Percentiles rank a stretch among this genome's conserved stretches.
Evolutionary conservation across 1,140 invertebrate genomes (phyloP).

Genomic region (Leptinotarsa undecemlineata): DNA sequence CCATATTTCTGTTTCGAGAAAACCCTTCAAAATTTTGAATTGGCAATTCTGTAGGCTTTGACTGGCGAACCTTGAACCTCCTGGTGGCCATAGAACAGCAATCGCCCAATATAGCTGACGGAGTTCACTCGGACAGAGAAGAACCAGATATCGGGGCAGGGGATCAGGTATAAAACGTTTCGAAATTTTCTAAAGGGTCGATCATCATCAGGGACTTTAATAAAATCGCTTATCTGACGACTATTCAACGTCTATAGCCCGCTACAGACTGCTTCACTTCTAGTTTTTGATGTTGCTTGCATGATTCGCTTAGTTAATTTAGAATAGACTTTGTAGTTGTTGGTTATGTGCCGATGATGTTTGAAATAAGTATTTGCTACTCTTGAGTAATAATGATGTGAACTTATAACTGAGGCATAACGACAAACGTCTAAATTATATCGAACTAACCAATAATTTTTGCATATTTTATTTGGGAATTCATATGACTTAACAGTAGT

Average conservation of each 20-base stretch:
- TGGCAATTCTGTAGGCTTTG: conserved; percentile 78
- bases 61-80: conserved; percentile 98
- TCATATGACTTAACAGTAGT: no score
- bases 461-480: no score
- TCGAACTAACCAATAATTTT: not conserved
- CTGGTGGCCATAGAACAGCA: conserved; percentile 97
- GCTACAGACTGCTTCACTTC: no score
- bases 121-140: conserved; percentile 87
- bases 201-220: not conserved
- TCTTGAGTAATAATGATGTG: conserved; percentile 18
- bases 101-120: conserved; percentile 94
- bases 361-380: conserved; percentile 24
- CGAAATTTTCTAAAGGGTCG: not conserved
- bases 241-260: no score
- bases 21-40: conserved; percentile 16
- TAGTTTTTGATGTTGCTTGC: no score
- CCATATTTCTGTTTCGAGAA: not conserved
- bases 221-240: not conserved
- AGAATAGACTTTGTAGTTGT: not conserved
- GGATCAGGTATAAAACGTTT: conserved; percentile 85
- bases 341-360: conserved; percentile 16
- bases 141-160: conserved; percentile 97
- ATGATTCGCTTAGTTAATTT: no score
- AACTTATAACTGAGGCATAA: conserved; percentile 15
- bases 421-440: not conserved